Evolutionary conservation across 2,797 vertebrate species (phyloP), one percentile per base, ranked within the genome.

Genomic region (Danio jaintianensis): DNA sequence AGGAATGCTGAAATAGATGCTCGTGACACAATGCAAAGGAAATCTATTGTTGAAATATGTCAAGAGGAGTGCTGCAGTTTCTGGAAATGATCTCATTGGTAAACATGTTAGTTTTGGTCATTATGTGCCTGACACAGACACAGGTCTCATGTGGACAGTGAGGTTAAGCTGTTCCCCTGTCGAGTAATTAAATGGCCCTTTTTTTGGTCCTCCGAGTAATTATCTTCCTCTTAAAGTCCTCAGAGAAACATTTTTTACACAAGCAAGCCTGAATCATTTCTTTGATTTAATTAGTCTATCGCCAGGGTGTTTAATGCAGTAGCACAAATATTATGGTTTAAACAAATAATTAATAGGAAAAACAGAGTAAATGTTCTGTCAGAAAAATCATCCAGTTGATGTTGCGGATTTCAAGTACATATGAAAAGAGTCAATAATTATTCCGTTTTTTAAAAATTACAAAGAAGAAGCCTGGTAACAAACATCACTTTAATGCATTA

Each of bases 121-220:
- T 68, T 50, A 62, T 29, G 12, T 45, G 36, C 7, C 16, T 55
- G 73, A 78, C 59, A 22, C 5, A 36, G 68, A 82, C 72, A 71
- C 42, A 13, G 45, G 42, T 59, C 47, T 55, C 75, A 53, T 22
- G 62, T 48, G 29, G 20, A 75, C 58, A 45, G 50, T 36, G 53
- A 29, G 76, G 78, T 84, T 77, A 75, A 85, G 75, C 82, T 79
- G 52, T 78, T 80, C 72, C 50, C 55, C 40, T 42, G 38, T 43
- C 45, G 20, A 75, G 69, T 58, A 78, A 84, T 87, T 79, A 84
- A 10, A 16, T 62, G 40, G 80, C 73, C 67, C 53, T 22, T 18
- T 73, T n/a, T 36, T 7, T 47, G 29, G 20, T 3, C 9, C 55
- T 47, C 40, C 36, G 4, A 58, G 40, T 58, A 73, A 82, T 82